Conservation (phyloP, 2,888 invertebrate species). For the Torymus tubicola region DNA sequence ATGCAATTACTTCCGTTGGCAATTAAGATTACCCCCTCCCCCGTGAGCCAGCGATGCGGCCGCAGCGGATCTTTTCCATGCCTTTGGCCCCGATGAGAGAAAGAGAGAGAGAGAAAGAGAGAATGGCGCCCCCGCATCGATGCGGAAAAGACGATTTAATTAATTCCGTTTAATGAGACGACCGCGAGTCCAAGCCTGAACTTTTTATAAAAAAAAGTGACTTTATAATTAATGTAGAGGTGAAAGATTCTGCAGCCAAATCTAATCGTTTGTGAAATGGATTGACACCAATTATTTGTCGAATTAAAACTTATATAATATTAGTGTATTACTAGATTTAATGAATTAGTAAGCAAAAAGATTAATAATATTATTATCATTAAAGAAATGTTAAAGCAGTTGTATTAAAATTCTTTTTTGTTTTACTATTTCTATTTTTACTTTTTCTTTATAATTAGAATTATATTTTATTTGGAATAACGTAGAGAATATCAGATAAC, state of each 20-base stretch:
- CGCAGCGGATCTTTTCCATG: background rate
- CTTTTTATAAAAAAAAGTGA: background rate
- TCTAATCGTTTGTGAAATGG: background rate
- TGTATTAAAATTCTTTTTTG: too few relatives aligned
- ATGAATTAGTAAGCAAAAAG: too few relatives aligned
- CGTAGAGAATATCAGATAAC: too few relatives aligned
- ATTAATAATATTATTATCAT: too few relatives aligned
- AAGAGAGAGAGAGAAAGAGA: background rate
- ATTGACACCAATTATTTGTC: background rate
- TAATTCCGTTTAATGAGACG: constrained; percentile 49
- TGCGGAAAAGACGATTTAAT: constrained; percentile 49
- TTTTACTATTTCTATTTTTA: too few relatives aligned
- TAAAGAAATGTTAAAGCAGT: too few relatives aligned
- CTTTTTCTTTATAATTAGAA: too few relatives aligned
- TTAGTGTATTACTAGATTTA: too few relatives aligned
- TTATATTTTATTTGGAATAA: too few relatives aligned
- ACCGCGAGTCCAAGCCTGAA: background rate
- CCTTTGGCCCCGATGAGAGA: too few relatives aligned
- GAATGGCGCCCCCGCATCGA: constrained; percentile 11
- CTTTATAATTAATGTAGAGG: constrained; percentile 4
- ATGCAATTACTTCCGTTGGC: constrained; percentile 28
- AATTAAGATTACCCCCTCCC: constrained; percentile 30
- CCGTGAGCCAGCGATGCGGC: background rate
- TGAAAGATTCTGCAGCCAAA: too few relatives aligned
- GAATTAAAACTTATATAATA: too few relatives aligned